Evolutionary conservation across 1,140 invertebrate species (phyloP), one percentile per base, ranked within the genome.

Genomic region (Rhysida immarginata): DNA sequence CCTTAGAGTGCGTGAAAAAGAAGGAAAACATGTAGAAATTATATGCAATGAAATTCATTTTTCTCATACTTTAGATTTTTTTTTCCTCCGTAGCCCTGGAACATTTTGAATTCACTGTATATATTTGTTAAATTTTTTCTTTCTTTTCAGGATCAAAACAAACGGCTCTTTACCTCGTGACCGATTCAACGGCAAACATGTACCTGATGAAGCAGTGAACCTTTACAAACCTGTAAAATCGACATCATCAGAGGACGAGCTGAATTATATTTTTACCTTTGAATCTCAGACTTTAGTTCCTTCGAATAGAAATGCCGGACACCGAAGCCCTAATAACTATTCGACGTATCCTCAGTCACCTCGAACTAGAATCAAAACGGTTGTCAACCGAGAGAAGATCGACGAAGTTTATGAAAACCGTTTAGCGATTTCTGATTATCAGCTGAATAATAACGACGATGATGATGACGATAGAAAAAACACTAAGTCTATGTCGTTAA

Each of bases 81-180:
- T n/a, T n/a, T n/a, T n/a, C n/a, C n/a, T n/a, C n/a, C n/a, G n/a
- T n/a, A n/a, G n/a, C n/a, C n/a, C n/a, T n/a, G n/a, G n/a, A n/a
- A n/a, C n/a, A n/a, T n/a, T n/a, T n/a, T n/a, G n/a, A n/a, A n/a
- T n/a, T n/a, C n/a, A n/a, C n/a, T 35, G 16, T 35, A 8, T 35
- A 53, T 49, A 60, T 23, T 27, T 58, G 18, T 54, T 58, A 25
- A 58, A 54, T 58, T 50, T 20, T 20, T 51, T 51, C 26, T 27
- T 58, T 61, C 54, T 58, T 48, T 61, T 66, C 71, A 85, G 89
- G 65, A 84, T 93, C 58, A 87, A 89, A 70, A 88, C 90, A 13
- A 84, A 93, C 70, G 86, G 90, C 29, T 87, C 89, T 41, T 67
- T 92, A 52, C 84, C 87, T 1, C 75, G 86, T 21, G 86, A 87